phyloP scores from a whole-genome alignment of 2,113 vertebrate genomes.

The Cephalophus harveyi region DNA sequence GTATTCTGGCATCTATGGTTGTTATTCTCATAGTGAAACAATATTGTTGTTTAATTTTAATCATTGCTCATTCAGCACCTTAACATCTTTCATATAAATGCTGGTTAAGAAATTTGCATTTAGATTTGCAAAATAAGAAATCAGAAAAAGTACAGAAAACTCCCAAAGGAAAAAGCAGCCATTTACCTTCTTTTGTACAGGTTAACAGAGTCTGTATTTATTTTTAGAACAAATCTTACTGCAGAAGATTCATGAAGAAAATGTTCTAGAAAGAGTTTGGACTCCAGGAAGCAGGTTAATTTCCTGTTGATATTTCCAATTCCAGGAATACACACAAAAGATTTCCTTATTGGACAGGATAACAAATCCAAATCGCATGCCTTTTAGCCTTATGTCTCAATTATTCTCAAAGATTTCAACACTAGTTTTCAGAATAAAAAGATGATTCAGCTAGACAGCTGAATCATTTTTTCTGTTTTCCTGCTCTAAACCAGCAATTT shows the following conservation, averaged over 20 bases:
- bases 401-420: neutral
- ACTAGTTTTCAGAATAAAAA: neutral
- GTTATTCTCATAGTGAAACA: neutral
- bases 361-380: neutral
- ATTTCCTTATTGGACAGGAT: neutral
- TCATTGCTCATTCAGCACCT: neutral
- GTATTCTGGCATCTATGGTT: no score
- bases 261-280: neutral
- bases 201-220: neutral
- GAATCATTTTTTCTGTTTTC: neutral
- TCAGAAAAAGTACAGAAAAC: neutral
- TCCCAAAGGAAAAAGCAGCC: neutral
- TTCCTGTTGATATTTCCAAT: neutral
- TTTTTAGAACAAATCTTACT: neutral
- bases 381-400: neutral
- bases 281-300: neutral
- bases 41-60: neutral
- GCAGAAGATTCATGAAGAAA: neutral
- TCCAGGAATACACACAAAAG: neutral
- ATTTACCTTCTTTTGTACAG: neutral
- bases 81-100: neutral
- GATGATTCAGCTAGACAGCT: neutral
- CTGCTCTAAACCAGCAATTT: neutral
- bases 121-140: neutral
- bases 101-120: neutral